Conservation (phyloP, 2,113 vertebrate genomes). For the Brachyistius frenatus region DNA sequence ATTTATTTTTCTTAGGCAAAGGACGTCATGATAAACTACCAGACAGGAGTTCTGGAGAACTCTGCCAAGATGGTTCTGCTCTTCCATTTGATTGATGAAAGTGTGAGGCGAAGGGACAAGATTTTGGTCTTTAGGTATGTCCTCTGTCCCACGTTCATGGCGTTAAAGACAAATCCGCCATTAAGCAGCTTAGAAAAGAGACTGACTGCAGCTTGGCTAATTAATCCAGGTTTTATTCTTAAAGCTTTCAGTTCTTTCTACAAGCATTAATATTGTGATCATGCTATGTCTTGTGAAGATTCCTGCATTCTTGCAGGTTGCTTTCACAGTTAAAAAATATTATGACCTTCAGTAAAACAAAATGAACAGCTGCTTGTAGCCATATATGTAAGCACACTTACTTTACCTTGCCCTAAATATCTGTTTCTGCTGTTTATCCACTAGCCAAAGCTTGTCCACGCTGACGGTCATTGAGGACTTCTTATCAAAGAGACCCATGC, state of each 20-base stretch:
- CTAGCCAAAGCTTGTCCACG: conserved; percentile 97
- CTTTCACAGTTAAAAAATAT: neutral
- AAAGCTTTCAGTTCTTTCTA: conserved; percentile 11
- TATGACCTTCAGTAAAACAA: neutral
- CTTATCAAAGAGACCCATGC: conserved; percentile 91
- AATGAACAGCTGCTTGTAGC: neutral
- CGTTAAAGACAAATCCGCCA: conserved; percentile 29
- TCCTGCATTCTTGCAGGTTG: neutral
- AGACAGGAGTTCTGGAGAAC: conserved; percentile 92
- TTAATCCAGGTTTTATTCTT: conserved; percentile 9
- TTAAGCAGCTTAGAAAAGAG: conserved; percentile 22
- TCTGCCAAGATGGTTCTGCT: conserved; percentile 98
- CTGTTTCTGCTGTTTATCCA: conserved; percentile 42
- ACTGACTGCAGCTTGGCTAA: conserved; percentile 1
- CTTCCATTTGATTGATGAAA: conserved; percentile 97
- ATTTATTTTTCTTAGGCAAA: conserved; percentile 87
- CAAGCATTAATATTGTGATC: neutral
- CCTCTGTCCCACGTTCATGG: neutral
- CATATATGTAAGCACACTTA: neutral
- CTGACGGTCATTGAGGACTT: conserved; percentile 98
- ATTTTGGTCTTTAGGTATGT: conserved; percentile 96
- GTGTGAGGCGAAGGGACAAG: conserved; percentile 93
- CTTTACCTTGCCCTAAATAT: neutral
- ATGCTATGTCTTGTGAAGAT: neutral
- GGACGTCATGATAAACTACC: conserved; percentile 93